Evolutionary conservation across 2,797 vertebrate species (phyloP), one percentile per base, ranked within the genome.

Genomic region (Triplophysa yarkandensis): DNA sequence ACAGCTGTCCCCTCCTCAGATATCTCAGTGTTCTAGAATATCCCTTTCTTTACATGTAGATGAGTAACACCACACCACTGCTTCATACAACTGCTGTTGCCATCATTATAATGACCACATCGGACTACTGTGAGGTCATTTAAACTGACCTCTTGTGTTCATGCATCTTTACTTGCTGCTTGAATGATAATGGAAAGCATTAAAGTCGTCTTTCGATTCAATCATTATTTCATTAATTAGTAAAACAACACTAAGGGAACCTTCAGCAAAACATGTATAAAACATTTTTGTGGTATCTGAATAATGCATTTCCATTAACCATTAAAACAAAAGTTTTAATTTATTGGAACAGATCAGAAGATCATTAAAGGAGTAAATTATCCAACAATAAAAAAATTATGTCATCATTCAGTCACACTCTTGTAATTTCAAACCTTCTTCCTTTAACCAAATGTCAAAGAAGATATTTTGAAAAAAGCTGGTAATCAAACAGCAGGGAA

Each of bases 61-160:
- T 32, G 54, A 55, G 54, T 14, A 55, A 55, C 67, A n/a, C 4
- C 46, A 36, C 8, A 13, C 41, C 23, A 32, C 17, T 46, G 34
- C 7, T 13, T 43, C 16, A 39, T 57, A 48, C 46, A 23, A 48
- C 63, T 77, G 74, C 67, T 77, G 74, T 50, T 52, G 39, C 43
- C 25, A 63, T 58, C 16, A 68, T 52, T 30, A 70, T 70, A 74
- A 50, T 39, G 72, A 52, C 71, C 71, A 52, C 77, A 65, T 44
- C 50, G 30, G 39, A 34, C 50, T 23, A 64, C 65, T 43, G 6
- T 1, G 1, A 27, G 72, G 72, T 58, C 71, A 36, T 58, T 57
- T 23, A 52, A 74, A 74, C 52, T 74, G 72, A 74, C 64, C 72
- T 60, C 41, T 39, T 48, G 64, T 16, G 62, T 32, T 48, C 10